phyloP scores from a whole-genome alignment of 1,140 invertebrate species.

The Drosophila sp. region DNA sequence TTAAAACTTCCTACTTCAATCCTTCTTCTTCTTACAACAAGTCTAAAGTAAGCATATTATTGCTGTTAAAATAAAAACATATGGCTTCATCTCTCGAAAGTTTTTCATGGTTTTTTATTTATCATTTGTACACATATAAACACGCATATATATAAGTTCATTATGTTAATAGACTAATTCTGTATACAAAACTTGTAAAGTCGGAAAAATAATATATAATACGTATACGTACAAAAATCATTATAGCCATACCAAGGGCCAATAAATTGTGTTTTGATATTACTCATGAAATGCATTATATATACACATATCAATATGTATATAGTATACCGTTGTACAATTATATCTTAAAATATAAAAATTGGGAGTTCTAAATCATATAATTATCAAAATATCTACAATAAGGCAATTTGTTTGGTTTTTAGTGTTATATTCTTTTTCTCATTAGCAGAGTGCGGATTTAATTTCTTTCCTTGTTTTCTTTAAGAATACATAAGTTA shows the following conservation, averaged over 20 bases:
- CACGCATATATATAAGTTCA: constrained; percentile 12
- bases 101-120: constrained; percentile 3
- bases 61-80: too few relatives aligned
- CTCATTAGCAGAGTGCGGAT: background rate
- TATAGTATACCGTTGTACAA: constrained; percentile 19
- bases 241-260: background rate
- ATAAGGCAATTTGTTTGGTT: constrained; percentile 16
- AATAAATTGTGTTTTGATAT: constrained; percentile 9
- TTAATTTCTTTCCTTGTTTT: background rate
- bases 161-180: constrained; percentile 7
- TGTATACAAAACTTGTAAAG: constrained; percentile 16
- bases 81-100: background rate
- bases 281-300: constrained; percentile 13
- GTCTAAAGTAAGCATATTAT: too few relatives aligned
- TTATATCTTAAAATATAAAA: constrained; percentile 14
- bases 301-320: background rate
- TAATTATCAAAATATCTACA: constrained; percentile 18
- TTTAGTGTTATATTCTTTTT: background rate
- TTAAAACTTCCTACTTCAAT: too few relatives aligned
- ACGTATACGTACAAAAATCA: constrained; percentile 9
- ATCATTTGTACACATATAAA: constrained; percentile 17
- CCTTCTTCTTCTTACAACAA: too few relatives aligned
- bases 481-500: background rate
- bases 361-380: constrained; percentile 12
- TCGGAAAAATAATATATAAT: constrained; percentile 18